Evolutionary conservation across 2,797 vertebrate genomes (phyloP).

Genomic region (Microctenopoma stevenorrisi): DNA sequence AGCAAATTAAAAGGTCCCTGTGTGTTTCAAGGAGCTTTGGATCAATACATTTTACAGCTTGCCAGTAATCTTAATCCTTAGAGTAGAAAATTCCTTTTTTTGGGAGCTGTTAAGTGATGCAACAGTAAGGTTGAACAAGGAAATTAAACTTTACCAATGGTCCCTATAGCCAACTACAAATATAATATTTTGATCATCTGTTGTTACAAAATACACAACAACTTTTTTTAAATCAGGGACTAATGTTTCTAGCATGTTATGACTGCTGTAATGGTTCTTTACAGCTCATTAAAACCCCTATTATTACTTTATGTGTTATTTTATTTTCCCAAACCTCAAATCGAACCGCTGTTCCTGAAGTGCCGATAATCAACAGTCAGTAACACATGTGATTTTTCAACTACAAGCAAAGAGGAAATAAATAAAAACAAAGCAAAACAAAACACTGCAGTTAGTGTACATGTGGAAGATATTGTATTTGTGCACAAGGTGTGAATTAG

Average conservation of each 20-base stretch:
- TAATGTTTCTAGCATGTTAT: constrained; percentile 21
- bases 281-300: constrained; percentile 10
- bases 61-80: constrained; percentile 63
- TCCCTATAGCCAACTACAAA: constrained; percentile 30
- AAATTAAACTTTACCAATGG: constrained; percentile 24
- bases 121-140: constrained; percentile 13
- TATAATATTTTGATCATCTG: constrained; percentile 29
- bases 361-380: not conserved
- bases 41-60: constrained; percentile 72
- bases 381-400: not conserved
- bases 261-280: constrained; percentile 23
- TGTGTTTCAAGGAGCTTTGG: constrained; percentile 41
- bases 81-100: constrained; percentile 50
- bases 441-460: not conserved
- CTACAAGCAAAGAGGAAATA: not conserved
- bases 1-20: constrained; percentile 76
- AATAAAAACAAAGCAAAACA: not conserved
- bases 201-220: constrained; percentile 36
- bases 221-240: constrained; percentile 36
- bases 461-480: constrained; percentile 5
- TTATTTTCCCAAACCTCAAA: constrained; percentile 37
- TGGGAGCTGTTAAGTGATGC: constrained; percentile 30
- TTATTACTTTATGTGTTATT: not conserved
- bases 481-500: constrained; percentile 11
- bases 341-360: constrained; percentile 10